phyloP scores from a whole-genome alignment of 2,888 invertebrate species.

The Limnephilus rhombicus region DNA sequence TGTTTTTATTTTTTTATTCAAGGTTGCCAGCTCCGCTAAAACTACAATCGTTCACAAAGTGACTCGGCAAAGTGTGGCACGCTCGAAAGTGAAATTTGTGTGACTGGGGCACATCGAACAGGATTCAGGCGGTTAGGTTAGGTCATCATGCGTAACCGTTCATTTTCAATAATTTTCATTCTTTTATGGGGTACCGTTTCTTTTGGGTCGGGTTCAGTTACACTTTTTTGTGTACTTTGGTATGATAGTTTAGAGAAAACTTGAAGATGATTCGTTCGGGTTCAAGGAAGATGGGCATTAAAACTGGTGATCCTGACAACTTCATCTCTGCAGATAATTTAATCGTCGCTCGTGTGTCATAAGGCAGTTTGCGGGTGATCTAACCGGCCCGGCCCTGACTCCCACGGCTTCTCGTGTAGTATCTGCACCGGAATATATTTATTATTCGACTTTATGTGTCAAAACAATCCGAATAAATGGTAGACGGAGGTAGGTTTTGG shows the following conservation, averaged over 20 bases:
- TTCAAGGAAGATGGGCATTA: not conserved
- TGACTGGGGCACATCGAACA: conserved; percentile 13
- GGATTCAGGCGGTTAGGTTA: not conserved
- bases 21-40: conserved; percentile 26
- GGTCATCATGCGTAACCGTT: conserved; percentile 6
- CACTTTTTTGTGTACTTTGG: not conserved
- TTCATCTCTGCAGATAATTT: not conserved
- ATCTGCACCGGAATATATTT: not conserved
- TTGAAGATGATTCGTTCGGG: not conserved
- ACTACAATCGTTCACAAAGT: not conserved
- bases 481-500: not conserved
- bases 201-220: not conserved
- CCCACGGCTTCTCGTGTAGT: not conserved
- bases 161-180: not conserved
- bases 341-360: conserved; percentile 21
- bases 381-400: conserved; percentile 25
- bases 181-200: not conserved
- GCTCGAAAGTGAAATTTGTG: conserved; percentile 37
- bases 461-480: not conserved
- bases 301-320: not conserved
- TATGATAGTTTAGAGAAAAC: not conserved
- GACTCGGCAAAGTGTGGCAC: not conserved
- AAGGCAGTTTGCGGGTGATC: conserved; percentile 17
- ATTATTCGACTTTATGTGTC: not conserved
- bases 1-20: conserved; percentile 30